Conservation (phyloP, 2,888 invertebrate species). For the Pteria penguin region DNA sequence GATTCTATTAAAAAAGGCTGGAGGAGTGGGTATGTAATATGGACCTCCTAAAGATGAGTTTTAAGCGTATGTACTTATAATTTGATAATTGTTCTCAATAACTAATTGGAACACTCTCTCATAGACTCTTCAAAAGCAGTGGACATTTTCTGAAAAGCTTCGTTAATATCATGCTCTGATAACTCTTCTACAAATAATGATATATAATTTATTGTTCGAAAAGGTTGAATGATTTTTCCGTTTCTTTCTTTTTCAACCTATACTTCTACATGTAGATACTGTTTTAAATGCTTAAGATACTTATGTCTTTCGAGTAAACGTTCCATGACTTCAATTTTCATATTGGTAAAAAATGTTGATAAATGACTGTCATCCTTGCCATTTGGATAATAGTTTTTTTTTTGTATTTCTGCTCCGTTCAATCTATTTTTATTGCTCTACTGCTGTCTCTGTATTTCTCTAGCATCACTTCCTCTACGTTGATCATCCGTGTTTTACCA, state of each 20-base stretch:
- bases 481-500: no score
- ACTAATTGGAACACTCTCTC: constrained; percentile 36
- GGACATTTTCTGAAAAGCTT: constrained; percentile 43
- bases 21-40: constrained; percentile 32
- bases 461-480: no score
- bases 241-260: neutral
- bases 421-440: neutral
- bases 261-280: neutral
- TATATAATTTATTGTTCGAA: neutral
- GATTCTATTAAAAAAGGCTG: constrained; percentile 41
- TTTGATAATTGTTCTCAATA: constrained; percentile 27
- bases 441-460: neutral
- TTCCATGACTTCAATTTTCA: neutral
- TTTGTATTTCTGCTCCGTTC: neutral
- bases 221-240: neutral
- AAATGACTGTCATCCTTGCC: neutral
- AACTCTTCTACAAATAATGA: neutral
- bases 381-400: neutral
- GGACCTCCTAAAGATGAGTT: constrained; percentile 42
- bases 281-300: neutral
- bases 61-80: constrained; percentile 35
- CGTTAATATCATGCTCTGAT: constrained; percentile 27
- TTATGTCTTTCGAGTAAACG: neutral
- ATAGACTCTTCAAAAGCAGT: constrained; percentile 40
- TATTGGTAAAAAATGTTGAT: neutral